phyloP scores from a whole-genome alignment of 2,888 invertebrate genomes.

The Kuschelorhynchus macadamiae region DNA sequence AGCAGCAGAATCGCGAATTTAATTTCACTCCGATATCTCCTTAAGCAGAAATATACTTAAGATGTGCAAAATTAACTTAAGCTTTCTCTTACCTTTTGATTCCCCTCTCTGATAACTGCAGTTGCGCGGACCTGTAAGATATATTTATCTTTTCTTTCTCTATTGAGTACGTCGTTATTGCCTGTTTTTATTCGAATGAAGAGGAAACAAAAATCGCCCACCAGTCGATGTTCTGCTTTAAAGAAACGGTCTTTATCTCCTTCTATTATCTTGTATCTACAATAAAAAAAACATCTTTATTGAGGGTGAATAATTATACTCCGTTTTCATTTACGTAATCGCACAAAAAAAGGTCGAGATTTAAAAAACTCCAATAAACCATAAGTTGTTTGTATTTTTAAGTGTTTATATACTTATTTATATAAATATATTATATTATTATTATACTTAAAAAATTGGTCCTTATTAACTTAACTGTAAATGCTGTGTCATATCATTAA shows the following conservation, averaged over 20 bases:
- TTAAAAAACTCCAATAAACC: no score
- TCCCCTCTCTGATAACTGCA: slow-evolving; percentile 73
- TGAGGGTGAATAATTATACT: neutral
- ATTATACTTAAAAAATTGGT: no score
- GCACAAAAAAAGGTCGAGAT: no score
- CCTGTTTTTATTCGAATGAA: slow-evolving; percentile 90
- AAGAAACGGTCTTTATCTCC: slow-evolving; percentile 94
- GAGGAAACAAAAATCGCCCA: slow-evolving; percentile 96
- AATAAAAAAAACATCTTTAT: slow-evolving; percentile 9
- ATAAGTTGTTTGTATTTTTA: no score
- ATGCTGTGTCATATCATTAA: no score
- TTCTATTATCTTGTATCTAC: slow-evolving; percentile 82
- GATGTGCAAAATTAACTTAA: no score
- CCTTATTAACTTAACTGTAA: no score
- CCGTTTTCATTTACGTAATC: no score
- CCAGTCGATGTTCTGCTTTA: slow-evolving; percentile 88
- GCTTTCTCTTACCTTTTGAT: slow-evolving; percentile 69
- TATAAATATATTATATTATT: neutral
- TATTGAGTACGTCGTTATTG: slow-evolving; percentile 89
- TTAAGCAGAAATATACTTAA: no score
- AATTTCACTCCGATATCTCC: no score
- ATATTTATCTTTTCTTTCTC: slow-evolving; percentile 91
- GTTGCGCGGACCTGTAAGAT: slow-evolving; percentile 83
- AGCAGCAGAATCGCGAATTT: no score
- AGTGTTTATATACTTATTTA: neutral